Evolutionary conservation across 2,113 vertebrate species (phyloP).

Genomic region (Hoplias malabaricus): DNA sequence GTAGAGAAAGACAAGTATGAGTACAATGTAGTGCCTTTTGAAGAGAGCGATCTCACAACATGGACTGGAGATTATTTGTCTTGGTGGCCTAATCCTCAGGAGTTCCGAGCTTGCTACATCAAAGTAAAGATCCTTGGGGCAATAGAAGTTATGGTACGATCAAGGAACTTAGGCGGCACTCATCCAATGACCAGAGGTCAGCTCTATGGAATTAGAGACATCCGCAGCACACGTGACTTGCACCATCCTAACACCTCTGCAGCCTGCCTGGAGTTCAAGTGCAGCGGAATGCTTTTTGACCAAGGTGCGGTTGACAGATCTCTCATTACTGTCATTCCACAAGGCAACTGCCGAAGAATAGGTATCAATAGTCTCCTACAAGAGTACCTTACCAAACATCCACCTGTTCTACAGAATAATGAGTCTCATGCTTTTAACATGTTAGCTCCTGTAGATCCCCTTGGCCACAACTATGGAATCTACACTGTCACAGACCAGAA

Average conservation of each 20-base stretch:
- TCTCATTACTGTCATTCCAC: slow-evolving; percentile 83
- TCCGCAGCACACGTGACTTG: slow-evolving; percentile 85
- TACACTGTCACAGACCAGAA: slow-evolving; percentile 97
- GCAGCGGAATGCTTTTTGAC: slow-evolving; percentile 95
- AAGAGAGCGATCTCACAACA: slow-evolving; percentile 85
- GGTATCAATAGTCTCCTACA: slow-evolving; percentile 79
- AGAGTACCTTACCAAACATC: slow-evolving; percentile 89
- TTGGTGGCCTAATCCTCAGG: slow-evolving; percentile 98
- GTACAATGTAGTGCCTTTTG: slow-evolving; percentile 94
- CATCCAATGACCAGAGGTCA: slow-evolving; percentile 81
- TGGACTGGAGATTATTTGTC: slow-evolving; percentile 92
- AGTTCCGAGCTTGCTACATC: slow-evolving; percentile 94
- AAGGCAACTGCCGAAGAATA: slow-evolving; percentile 84
- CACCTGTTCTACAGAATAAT: slow-evolving; percentile 75
- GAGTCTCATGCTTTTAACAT: slow-evolving; percentile 82
- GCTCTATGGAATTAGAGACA: slow-evolving; percentile 92
- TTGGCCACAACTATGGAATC: slow-evolving; percentile 98
- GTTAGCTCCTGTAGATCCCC: slow-evolving; percentile 88
- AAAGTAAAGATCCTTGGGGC: slow-evolving; percentile 89
- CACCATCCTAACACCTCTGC: slow-evolving; percentile 73
- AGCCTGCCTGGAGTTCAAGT: slow-evolving; percentile 95
- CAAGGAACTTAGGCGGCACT: slow-evolving; percentile 83
- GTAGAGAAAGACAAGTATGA: slow-evolving; percentile 95
- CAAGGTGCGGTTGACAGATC: slow-evolving; percentile 84
- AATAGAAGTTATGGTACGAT: slow-evolving; percentile 89